A percentile compares a stretch with the other conserved stretches of the same genome.
phyloP scores from a whole-genome alignment of 2,113 vertebrate genomes.

The Chitala chitala region DNA sequence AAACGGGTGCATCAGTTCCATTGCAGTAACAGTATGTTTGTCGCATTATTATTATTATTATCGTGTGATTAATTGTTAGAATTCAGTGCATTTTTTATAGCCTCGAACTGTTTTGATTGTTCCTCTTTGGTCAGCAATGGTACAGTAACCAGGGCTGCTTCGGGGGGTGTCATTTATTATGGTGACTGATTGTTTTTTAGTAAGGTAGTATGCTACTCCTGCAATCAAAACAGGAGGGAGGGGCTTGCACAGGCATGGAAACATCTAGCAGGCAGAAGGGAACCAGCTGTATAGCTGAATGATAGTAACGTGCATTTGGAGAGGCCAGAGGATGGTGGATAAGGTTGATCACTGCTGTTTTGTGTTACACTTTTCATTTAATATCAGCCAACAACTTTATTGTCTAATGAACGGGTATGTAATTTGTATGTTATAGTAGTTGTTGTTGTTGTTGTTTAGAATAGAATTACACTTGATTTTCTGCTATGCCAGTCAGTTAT shows the following conservation, averaged over 20 bases:
- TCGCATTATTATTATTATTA: neutral
- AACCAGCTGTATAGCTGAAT: too few relatives aligned
- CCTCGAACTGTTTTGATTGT: neutral
- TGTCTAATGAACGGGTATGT: too few relatives aligned
- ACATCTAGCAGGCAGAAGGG: neutral
- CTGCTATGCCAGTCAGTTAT: neutral
- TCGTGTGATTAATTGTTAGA: neutral
- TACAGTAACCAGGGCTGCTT: neutral
- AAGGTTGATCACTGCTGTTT: too few relatives aligned
- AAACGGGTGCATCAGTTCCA: neutral
- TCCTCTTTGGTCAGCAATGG: constrained; percentile 7
- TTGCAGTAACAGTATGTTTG: constrained; percentile 8
- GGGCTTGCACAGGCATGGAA: neutral
- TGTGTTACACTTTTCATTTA: too few relatives aligned
- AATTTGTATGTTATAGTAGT: too few relatives aligned
- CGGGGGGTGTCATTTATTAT: constrained; percentile 26
- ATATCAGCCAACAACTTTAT: neutral
- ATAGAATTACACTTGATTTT: neutral
- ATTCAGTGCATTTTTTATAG: too few relatives aligned
- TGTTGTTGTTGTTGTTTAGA: too few relatives aligned
- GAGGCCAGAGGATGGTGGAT: too few relatives aligned
- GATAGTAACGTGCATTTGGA: too few relatives aligned
- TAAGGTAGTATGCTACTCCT: too few relatives aligned
- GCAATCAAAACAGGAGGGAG: neutral
- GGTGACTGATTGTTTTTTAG: too few relatives aligned